Evolutionary conservation across 1,140 invertebrate genomes (phyloP).

Genomic region (Aleiodes sp.): DNA sequence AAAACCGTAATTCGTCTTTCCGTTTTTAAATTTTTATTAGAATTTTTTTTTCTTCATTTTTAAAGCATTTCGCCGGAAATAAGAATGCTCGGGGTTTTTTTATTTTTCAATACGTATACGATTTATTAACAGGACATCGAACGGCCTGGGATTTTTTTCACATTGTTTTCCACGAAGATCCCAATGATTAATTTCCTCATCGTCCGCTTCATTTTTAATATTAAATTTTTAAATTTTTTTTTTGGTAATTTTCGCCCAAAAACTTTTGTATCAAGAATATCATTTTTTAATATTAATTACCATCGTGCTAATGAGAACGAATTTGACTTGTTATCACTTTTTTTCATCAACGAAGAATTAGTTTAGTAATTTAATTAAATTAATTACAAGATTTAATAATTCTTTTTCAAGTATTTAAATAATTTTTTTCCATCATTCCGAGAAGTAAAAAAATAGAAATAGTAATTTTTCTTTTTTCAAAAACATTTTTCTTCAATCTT

Average conservation of each 20-base stretch:
- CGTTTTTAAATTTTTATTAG: conserved; percentile 14
- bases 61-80: conserved; percentile 43
- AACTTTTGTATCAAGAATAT: conserved; percentile 66
- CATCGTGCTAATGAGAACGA: conserved; percentile 33
- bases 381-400: too few species aligned
- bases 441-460: too few species aligned
- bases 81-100: conserved; percentile 47
- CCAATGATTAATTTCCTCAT: conserved; percentile 15
- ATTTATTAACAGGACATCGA: conserved; percentile 21
- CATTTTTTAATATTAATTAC: conserved; percentile 48
- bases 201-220: conserved; percentile 20
- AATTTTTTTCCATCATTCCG: too few species aligned
- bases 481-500: background rate
- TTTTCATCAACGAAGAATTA: background rate
- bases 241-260: conserved; percentile 57
- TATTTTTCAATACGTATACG: conserved; percentile 36
- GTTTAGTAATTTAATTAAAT: background rate
- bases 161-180: conserved; percentile 34
- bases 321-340: conserved; percentile 35
- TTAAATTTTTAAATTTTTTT: conserved; percentile 27
- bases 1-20: conserved; percentile 50
- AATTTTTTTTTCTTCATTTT: conserved; percentile 43
- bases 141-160: conserved; percentile 40
- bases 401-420: too few species aligned
- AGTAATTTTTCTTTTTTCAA: background rate